phyloP scores from a whole-genome alignment of 2,797 vertebrate species.

The Hypotaenidia okinawae region DNA sequence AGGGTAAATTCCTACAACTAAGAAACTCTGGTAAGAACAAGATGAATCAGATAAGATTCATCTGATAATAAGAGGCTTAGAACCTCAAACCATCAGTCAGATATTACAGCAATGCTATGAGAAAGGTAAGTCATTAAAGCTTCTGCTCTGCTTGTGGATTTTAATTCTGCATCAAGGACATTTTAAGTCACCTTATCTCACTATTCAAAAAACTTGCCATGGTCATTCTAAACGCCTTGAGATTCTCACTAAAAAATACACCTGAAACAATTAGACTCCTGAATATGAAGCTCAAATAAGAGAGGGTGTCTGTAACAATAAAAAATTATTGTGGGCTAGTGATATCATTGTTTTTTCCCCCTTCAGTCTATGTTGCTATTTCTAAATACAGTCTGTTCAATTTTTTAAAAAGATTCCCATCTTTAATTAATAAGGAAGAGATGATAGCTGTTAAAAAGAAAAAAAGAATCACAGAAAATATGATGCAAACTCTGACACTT shows the following conservation, averaged over 20 bases:
- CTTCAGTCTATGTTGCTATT: neutral
- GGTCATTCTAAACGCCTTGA: neutral
- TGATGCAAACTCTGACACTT: constrained; percentile 8
- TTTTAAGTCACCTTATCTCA: neutral
- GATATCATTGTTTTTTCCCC: neutral
- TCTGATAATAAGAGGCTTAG: constrained; percentile 1
- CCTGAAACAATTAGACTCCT: neutral
- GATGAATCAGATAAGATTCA: neutral
- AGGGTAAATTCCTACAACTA: neutral
- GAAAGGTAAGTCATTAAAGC: constrained; percentile 28
- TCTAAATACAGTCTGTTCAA: neutral
- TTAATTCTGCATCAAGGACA: neutral
- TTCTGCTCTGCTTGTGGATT: neutral
- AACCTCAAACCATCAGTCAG: constrained; percentile 5
- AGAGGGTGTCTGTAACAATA: neutral
- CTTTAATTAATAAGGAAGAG: constrained; percentile 35
- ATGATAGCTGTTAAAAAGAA: neutral
- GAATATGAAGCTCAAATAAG: neutral
- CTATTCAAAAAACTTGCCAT: neutral
- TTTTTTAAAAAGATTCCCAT: neutral
- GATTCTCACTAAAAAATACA: neutral
- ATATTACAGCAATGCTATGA: neutral
- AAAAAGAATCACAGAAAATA: neutral
- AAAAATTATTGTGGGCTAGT: neutral
- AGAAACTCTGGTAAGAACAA: neutral